Percentiles rank a stretch among this genome's conserved stretches.
Evolutionary conservation across 2,888 invertebrate genomes (phyloP).

Genomic region (Acleris sparsana): DNA sequence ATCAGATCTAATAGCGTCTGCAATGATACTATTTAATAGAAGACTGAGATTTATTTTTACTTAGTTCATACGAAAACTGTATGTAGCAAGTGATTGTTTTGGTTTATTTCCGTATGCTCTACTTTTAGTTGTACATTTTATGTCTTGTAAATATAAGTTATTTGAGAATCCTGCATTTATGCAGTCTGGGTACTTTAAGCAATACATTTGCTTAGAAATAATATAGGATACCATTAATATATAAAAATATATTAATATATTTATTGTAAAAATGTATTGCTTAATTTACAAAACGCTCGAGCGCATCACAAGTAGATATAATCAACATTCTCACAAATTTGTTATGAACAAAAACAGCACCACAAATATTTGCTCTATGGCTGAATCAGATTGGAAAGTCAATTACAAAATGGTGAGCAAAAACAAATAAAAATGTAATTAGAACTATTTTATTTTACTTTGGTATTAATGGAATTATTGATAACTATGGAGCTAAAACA

Average conservation of each 20-base stretch:
- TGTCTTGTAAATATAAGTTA: slow-evolving; percentile 53
- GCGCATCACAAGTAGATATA: slow-evolving; percentile 36
- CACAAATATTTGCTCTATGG: background rate
- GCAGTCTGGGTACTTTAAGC: slow-evolving; percentile 46
- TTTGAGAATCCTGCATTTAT: slow-evolving; percentile 48
- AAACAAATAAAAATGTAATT: background rate
- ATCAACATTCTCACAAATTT: slow-evolving; percentile 22
- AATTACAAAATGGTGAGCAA: background rate
- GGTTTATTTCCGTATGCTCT: slow-evolving; percentile 14
- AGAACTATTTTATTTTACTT: background rate
- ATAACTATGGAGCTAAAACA: no score
- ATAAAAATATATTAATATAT: slow-evolving; percentile 37
- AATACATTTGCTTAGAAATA: slow-evolving; percentile 45
- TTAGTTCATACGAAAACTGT: slow-evolving; percentile 55
- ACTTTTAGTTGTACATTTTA: slow-evolving; percentile 21
- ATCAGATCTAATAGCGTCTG: slow-evolving; percentile 57
- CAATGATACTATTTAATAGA: slow-evolving; percentile 74
- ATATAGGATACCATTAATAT: slow-evolving; percentile 28
- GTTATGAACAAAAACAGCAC: slow-evolving; percentile 9
- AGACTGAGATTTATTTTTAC: slow-evolving; percentile 77
- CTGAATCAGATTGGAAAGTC: no score
- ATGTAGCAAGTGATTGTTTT: slow-evolving; percentile 21
- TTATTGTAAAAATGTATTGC: slow-evolving; percentile 50
- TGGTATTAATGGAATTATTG: no score
- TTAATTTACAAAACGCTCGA: slow-evolving; percentile 40